Conservation (phyloP, 2,113 vertebrate species). For the Otocyon megalotis region DNA sequence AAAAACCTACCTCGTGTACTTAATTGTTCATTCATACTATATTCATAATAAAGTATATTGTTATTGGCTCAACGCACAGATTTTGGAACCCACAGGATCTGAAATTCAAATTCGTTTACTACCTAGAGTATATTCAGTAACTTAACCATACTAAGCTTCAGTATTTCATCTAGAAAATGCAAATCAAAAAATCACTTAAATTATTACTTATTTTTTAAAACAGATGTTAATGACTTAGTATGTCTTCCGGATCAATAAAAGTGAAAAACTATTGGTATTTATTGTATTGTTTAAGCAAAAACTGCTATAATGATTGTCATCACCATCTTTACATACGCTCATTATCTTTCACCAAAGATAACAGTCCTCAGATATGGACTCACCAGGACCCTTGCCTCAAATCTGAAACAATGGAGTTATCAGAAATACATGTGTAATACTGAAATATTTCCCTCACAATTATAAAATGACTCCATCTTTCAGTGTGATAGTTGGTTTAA, state of each 20-base stretch:
- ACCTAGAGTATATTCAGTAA: not conserved
- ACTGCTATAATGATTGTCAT: not conserved
- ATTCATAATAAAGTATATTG: not conserved
- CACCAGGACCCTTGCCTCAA: not conserved
- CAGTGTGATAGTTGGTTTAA: not conserved
- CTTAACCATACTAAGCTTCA: not conserved
- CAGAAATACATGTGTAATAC: not conserved
- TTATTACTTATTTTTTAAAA: not conserved
- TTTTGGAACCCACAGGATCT: not conserved
- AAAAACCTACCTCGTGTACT: not conserved
- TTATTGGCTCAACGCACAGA: not conserved
- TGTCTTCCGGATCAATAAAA: not conserved
- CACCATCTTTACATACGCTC: not conserved
- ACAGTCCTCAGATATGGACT: not conserved
- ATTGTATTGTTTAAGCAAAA: not conserved
- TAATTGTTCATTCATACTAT: not conserved
- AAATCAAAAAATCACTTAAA: not conserved
- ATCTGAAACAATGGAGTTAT: not conserved
- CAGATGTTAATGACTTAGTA: not conserved
- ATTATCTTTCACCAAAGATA: not conserved
- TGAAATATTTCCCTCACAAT: not conserved
- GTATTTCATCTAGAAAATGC: not conserved
- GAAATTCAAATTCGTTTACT: conserved; percentile 12
- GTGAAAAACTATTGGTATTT: not conserved
- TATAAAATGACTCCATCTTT: not conserved